Base-by-base conservation (phyloP, 2,113 vertebrate species). In the Xiphophorus couchianus region DNA sequence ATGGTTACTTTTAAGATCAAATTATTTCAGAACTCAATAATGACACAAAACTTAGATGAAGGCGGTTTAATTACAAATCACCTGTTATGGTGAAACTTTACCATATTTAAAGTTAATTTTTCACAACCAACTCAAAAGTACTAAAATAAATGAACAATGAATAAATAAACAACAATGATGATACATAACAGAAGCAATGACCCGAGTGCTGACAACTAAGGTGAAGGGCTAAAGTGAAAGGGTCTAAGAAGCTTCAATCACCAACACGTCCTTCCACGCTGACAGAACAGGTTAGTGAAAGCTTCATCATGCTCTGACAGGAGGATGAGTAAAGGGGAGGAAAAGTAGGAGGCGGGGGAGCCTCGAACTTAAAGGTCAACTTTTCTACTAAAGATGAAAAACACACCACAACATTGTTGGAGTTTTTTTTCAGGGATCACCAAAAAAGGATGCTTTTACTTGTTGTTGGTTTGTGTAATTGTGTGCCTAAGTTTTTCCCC, bases 291-390 rank as follows among this genome's bases (percentile, higher is more conserved):
- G 85, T 91, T 90, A 94, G 90, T 91, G 88, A 90, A 95, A 93
- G 90, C 92, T 90, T 86, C 88, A 85, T 94, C 87, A 70, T 89
- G 92, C 87, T 93, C 88, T 96, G 94, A 96, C 94, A 96, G 93
- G 80, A 85, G 90, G 93, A 94, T 86, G 85, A 85, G 67, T 69
- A 73, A 44, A 76, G 69, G 73, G 86, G 77, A 72, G 68, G 62
- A 73, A 77, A 81, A 71, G 67, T 48, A 65, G 78, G 78, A 71
- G 83, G 74, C 7, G 17, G 60, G 74, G 91, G 91, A 60, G 82
- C 63, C 68, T 78, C 48, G 69, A 87, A 94, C 85, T 81, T 82
- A 96, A 96, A 96, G 94, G 93, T 96, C 95, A 96, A 82, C 74
- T 67, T 91, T 90, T 92, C 84, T 93, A 91, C 92, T 93, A 88